Base-by-base conservation (phyloP, 1,140 invertebrate genomes). In the Rhopalosiphum padi region DNA sequence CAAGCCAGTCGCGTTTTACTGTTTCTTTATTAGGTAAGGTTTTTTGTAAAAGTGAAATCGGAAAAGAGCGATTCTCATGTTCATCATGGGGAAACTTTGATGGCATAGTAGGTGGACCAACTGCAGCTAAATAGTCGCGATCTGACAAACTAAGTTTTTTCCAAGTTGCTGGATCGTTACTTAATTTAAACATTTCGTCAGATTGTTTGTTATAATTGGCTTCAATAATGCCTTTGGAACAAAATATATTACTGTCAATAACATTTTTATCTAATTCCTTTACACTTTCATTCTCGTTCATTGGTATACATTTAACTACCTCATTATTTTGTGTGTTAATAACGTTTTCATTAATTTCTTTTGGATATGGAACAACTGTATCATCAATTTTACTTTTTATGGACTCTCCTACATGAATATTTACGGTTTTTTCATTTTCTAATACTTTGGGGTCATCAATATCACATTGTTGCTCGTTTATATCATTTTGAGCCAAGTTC, bases 31-130 rank as follows among this genome's bases (percentile, higher is more conserved):
- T 68, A 9, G 60, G 60, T 68, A 68, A 68, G 30, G 60, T 68
- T 68, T 68, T 68, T 68, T 68, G 60, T 8, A 68, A 68, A 11
- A 68, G 25, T 68, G 60, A 68, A 23, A 68, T 68, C 4, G 60
- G 60, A 68, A 68, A 68, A 68, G 60, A 68, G 60, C 30, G 60
- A 68, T 68, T 68, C 30, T 68, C 60, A n/a, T 68, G 60, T 68
- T 68, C 8, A 68, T 68, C 60, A n/a, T 15, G 60, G 30, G 60
- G 60, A 68, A 68, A n/a, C 60, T 68, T 68, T 68, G 60, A 68
- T 68, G 60, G 60, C 60, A n/a, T 68, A 68, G 60, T 68, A 68
- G 60, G 60, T 68, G 60, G 60, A 68, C 60, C 60, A n/a, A 68
- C 30, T 68, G 60, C 60, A 68, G 60, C 60, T 68, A 68, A 68